Conservation (phyloP, 2,888 invertebrate genomes). For the Pycnomerus fuliginosus region DNA sequence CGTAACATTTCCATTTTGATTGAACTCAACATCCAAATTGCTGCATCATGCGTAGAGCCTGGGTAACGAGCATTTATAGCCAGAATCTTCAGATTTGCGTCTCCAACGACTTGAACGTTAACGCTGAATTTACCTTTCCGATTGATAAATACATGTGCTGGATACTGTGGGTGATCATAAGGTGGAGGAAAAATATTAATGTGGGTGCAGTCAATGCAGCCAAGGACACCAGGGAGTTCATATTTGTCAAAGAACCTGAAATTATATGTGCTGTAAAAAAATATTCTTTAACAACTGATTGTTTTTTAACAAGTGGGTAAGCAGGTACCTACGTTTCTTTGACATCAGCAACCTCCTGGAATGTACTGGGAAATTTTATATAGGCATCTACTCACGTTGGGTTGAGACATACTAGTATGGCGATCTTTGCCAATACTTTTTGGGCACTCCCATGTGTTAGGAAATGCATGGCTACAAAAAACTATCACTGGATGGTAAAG, state of each 20-base stretch:
- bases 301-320: no score
- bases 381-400: conserved; percentile 12
- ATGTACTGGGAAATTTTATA: background rate
- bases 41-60: background rate
- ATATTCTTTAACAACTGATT: conserved; percentile 10
- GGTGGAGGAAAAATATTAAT: background rate
- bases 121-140: background rate
- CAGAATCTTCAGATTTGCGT: conserved; percentile 1
- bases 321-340: background rate
- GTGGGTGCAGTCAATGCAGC: background rate
- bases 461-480: conserved; percentile 15
- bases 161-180: background rate
- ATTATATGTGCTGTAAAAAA: conserved; percentile 7
- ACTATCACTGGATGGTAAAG: no score
- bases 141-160: conserved; percentile 1
- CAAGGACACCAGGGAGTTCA: background rate
- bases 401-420: conserved; percentile 13
- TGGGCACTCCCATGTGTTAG: conserved; percentile 15
- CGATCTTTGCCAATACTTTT: conserved; percentile 12
- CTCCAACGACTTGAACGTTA: background rate
- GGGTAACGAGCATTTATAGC: background rate
- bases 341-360: background rate
- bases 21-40: background rate
- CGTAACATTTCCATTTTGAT: background rate
- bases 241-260: background rate